phyloP scores from a whole-genome alignment of 2,797 vertebrate genomes.

The Cichlasoma orientale region DNA sequence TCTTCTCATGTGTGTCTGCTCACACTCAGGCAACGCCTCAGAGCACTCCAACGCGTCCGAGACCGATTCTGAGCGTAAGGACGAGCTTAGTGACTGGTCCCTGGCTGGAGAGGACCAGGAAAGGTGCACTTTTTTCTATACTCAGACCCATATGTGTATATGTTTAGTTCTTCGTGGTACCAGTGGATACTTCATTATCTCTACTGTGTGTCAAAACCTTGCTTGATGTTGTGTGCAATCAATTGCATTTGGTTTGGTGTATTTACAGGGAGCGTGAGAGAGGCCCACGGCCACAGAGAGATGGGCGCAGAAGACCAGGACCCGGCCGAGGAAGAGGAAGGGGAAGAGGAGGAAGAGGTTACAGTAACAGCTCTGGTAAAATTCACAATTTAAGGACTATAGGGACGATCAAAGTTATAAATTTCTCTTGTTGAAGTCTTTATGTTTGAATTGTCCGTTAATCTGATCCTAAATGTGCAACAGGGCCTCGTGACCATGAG shows the following conservation, averaged over 20 bases:
- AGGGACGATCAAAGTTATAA: not conserved
- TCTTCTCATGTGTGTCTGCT: conserved; percentile 4
- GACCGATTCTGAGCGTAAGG: conserved; percentile 95
- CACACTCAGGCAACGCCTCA: conserved; percentile 89
- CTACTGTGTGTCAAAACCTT: not conserved
- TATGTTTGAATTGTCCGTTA: not conserved
- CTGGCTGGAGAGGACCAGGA: conserved; percentile 91
- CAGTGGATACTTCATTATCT: not conserved
- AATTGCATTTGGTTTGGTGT: not conserved
- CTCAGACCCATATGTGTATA: not conserved
- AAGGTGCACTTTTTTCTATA: conserved; percentile 48
- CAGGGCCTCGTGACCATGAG: conserved; percentile 88
- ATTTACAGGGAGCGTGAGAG: conserved; percentile 79
- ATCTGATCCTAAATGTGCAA: conserved; percentile 46
- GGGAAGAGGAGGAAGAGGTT: conserved; percentile 88
- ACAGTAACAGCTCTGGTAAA: conserved; percentile 89
- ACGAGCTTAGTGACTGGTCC: conserved; percentile 98
- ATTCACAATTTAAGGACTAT: not conserved
- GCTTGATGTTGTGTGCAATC: not conserved
- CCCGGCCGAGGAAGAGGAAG: conserved; percentile 88
- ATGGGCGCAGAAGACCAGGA: conserved; percentile 84
- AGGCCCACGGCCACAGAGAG: conserved; percentile 80
- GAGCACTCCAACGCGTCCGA: conserved; percentile 97
- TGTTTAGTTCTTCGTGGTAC: too few relatives aligned
- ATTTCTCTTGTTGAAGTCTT: not conserved